Base-by-base conservation (phyloP, 2,113 vertebrate species). In the Tor tambroides region DNA sequence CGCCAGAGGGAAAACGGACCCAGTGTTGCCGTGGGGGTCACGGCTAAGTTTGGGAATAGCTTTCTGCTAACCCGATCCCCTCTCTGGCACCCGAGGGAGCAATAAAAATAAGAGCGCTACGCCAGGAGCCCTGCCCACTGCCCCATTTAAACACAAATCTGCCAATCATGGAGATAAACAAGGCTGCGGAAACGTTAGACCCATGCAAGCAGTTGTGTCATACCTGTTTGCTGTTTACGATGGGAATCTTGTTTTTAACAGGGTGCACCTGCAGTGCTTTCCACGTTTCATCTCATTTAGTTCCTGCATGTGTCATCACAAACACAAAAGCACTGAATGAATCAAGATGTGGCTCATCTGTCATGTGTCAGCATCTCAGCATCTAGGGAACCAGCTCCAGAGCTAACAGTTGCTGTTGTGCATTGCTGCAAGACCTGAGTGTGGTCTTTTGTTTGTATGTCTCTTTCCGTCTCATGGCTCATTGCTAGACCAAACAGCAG, bases 1-100 rank as follows among this genome's bases (percentile, higher is more conserved):
- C 94, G 95, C 95, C 95, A 93, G 92, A 80, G 85, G 91, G 93
- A 93, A 95, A 93, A 90, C 81, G 88, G 94, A 95, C 88, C 92
- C 91, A 82, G 74, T 89, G 91, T 88, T 93, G 92, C 90, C 88
- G 91, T 89, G 63, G 87, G 91, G 94, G 92, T 94, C 93, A 94
- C 91, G 87, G 89, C 92, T 92, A 90, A 93, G 93, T 93, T 94
- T 92, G 87, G 91, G 93, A 95, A 95, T 94, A 93, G 93, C 93
- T 93, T 88, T 65, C 84, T n/a, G 93, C 91, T 93, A 41, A 94
- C 92, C 90, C 84, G 93, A 94, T 91, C 91, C 87, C 71, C 6
- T 89, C 90, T 82, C 88, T 92, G 92, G 93, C 93, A 92, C 92
- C 90, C 90, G 90, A 91, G 88, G 90, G 93, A 63, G 93, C 93